These are phyloP conservation scores for Diorhabda carinulata DNA, from an alignment of 1,140 invertebrate species.

Conservation along the genomic window DNA sequence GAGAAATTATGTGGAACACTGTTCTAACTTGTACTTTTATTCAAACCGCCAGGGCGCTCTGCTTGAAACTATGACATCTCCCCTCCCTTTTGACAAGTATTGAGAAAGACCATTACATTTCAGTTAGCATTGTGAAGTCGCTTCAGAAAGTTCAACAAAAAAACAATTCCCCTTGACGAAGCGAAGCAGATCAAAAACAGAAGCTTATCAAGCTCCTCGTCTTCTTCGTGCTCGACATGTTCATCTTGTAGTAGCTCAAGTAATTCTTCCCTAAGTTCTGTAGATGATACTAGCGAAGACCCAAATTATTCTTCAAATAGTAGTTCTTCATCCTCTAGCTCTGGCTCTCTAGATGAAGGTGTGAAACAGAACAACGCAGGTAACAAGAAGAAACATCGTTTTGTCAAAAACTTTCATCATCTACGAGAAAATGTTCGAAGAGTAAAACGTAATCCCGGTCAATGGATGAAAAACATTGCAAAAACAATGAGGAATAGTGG, in stretches of 20 bases:
- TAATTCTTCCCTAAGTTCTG: constrained; percentile 15
- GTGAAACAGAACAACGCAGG: not conserved
- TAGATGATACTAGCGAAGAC: constrained; percentile 8
- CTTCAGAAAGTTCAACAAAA: no score
- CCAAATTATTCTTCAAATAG: constrained; percentile 16
- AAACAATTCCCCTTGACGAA: constrained; percentile 7
- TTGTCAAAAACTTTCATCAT: constrained; percentile 1
- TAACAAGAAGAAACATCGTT: constrained; percentile 5
- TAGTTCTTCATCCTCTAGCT: constrained; percentile 11
- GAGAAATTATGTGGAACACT: no score
- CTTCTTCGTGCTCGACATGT: not conserved
- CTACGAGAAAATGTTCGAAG: constrained; percentile 6
- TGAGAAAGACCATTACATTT: no score
- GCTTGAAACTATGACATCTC: no score
- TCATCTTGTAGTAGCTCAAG: constrained; percentile 14
- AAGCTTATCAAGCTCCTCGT: constrained; percentile 10
- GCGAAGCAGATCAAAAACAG: constrained; percentile 8
- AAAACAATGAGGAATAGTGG: constrained; percentile 10
- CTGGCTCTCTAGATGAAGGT: constrained; percentile 9
- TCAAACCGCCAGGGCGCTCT: no score
- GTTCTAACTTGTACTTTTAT: no score
- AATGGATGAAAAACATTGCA: constrained; percentile 8
- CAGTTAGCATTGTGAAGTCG: no score
- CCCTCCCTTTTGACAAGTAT: no score
- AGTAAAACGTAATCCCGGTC: not conserved